Conservation (phyloP, 2,797 vertebrate species). For the Enteromius argenteus region DNA sequence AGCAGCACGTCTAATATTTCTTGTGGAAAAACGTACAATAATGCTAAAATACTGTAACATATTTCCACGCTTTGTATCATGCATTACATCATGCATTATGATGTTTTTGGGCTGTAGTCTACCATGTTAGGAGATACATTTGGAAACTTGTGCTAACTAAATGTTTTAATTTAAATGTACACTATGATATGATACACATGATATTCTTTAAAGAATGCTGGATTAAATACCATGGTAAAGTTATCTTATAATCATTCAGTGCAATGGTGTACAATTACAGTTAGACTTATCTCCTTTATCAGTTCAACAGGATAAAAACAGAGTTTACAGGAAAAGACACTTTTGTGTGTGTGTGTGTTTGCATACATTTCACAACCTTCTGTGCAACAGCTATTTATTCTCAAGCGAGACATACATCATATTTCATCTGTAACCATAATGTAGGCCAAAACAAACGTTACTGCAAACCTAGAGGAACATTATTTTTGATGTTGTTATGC, state of each 20-base stretch:
- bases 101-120: not conserved
- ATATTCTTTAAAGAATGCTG: not conserved
- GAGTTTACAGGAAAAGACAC: not conserved
- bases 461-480: not conserved
- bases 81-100: too few relatives aligned
- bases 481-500: not conserved
- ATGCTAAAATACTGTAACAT: not conserved
- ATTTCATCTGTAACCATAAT: not conserved
- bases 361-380: not conserved
- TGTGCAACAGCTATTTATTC: not conserved
- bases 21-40: not conserved
- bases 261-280: not conserved
- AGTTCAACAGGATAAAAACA: not conserved
- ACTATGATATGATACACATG: not conserved
- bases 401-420: not conserved
- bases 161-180: not conserved
- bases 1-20: not conserved
- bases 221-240: not conserved
- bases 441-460: not conserved
- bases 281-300: not conserved
- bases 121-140: not conserved
- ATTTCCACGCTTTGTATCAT: not conserved
- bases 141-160: not conserved
- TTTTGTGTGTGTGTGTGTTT: not conserved
- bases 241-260: not conserved